Percentiles rank a stretch among this genome's conserved stretches.
Conservation (phyloP, 2,113 vertebrate genomes). For the Tragelaphus scriptus region DNA sequence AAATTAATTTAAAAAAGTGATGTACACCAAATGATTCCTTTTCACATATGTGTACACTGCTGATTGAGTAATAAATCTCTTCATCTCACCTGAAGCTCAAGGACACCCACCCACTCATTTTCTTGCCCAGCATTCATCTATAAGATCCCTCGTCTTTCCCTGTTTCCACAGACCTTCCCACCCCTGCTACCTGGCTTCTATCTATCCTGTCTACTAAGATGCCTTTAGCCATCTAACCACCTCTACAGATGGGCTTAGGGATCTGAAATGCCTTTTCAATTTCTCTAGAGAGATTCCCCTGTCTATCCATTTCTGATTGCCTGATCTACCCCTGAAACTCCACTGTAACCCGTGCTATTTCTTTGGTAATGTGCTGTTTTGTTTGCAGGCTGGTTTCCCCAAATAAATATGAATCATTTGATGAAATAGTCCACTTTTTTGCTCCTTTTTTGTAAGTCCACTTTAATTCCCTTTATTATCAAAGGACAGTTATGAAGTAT, state of each 20-base stretch:
- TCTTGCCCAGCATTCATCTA: not conserved
- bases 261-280: not conserved
- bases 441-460: not conserved
- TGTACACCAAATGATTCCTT: not conserved
- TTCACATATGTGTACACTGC: not conserved
- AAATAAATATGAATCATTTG: not conserved
- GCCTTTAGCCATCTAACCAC: not conserved
- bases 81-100: not conserved
- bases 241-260: accelerated
- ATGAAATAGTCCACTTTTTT: not conserved
- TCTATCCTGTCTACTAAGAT: not conserved
- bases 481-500: not conserved
- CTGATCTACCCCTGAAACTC: too few relatives aligned
- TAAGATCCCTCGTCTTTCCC: too few relatives aligned
- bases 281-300: not conserved
- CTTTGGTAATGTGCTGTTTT: not conserved
- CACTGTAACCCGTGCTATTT: accelerated
- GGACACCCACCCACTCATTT: not conserved
- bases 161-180: not conserved
- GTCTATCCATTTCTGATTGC: not conserved
- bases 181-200: not conserved
- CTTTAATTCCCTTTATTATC: not conserved
- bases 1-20: not conserved
- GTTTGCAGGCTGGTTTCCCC: not conserved
- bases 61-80: not conserved